Percentiles rank a stretch among this genome's conserved stretches.
These are phyloP conservation scores for Numenius phaeopus DNA, from an alignment of 2,797 vertebrate species.

Conservation along the genomic window DNA sequence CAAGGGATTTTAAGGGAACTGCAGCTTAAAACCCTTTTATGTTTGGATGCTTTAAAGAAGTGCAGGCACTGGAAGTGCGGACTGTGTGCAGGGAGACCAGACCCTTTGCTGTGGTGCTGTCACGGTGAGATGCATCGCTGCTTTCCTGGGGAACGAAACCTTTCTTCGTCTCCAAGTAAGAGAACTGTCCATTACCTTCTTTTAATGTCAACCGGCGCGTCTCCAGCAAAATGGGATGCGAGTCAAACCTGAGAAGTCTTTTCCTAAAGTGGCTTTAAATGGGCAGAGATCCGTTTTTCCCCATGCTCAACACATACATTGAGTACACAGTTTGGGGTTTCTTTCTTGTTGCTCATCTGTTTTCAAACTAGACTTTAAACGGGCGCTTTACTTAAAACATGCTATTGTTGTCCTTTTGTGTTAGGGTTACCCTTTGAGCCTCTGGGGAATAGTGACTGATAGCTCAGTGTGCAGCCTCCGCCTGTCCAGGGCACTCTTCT, in stretches of 20 bases:
- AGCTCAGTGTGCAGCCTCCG: neutral
- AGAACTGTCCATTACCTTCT: neutral
- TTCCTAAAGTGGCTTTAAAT: neutral
- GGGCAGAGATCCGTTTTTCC: neutral
- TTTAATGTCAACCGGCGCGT: accelerated
- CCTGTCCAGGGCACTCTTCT: accelerated
- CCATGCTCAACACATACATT: accelerated
- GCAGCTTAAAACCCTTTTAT: neutral
- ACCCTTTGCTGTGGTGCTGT: neutral
- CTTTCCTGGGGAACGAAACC: neutral
- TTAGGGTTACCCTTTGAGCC: neutral
- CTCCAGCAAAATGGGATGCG: accelerated
- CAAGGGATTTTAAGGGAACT: neutral
- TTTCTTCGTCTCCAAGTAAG: neutral
- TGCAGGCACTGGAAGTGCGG: neutral
- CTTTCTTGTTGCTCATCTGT: neutral
- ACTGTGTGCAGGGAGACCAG: neutral
- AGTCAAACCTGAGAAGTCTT: neutral
- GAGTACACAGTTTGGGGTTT: accelerated
- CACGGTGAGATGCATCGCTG: neutral
- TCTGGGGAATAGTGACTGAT: neutral
- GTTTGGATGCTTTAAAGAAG: neutral
- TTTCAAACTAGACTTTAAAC: neutral
- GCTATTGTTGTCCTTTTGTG: neutral
- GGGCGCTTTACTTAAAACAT: accelerated